phyloP scores from a whole-genome alignment of 1,140 invertebrate species.

The Bactericera cockerelli region DNA sequence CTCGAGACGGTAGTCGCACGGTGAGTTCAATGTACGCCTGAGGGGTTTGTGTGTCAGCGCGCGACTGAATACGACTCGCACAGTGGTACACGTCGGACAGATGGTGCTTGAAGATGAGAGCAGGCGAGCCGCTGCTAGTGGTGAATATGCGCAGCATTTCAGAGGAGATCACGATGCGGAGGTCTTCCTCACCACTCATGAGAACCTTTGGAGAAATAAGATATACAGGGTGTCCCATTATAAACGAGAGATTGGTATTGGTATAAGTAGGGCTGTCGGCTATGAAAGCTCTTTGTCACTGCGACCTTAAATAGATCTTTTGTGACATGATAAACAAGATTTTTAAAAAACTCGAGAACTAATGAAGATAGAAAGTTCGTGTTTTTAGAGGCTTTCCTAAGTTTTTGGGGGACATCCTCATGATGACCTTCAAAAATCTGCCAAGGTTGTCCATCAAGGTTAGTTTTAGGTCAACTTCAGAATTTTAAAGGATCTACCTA shows the following conservation, averaged over 20 bases:
- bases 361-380: too few relatives aligned
- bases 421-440: too few relatives aligned
- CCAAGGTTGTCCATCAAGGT: too few relatives aligned
- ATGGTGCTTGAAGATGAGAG: constrained; percentile 48
- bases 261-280: too few relatives aligned
- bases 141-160: constrained; percentile 61
- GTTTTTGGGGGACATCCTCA: too few relatives aligned
- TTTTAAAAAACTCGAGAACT: too few relatives aligned
- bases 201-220: constrained; percentile 70
- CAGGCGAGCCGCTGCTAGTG: constrained; percentile 21
- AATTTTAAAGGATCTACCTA: too few relatives aligned
- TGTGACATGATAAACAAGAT: background rate
- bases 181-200: constrained; percentile 47
- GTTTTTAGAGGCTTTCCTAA: too few relatives aligned
- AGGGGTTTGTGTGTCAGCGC: background rate
- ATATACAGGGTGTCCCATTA: constrained; percentile 33
- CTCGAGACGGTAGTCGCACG: background rate
- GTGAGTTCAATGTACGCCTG: background rate
- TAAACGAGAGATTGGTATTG: too few relatives aligned
- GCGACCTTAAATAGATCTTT: too few relatives aligned
- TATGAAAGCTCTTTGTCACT: too few relatives aligned
- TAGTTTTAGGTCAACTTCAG: too few relatives aligned
- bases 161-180: constrained; percentile 57
- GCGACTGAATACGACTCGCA: background rate
- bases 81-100: constrained; percentile 34